Conservation (phyloP, 2,888 invertebrate species). For the Phymatocera aterrima region DNA sequence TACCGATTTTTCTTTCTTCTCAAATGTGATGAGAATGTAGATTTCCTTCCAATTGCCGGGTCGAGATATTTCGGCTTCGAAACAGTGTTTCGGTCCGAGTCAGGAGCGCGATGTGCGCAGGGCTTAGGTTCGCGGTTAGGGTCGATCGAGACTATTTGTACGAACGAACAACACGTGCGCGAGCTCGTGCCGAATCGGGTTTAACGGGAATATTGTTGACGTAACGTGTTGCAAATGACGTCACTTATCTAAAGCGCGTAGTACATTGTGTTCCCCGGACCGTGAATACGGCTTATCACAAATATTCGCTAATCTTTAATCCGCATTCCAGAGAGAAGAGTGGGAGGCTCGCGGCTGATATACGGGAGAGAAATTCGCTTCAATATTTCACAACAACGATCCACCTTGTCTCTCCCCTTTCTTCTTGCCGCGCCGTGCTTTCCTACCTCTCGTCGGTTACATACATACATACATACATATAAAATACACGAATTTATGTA, state of each 20-base stretch:
- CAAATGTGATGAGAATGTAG: too few species aligned
- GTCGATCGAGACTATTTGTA: background rate
- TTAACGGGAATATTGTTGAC: constrained; percentile 33
- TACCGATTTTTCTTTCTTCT: too few species aligned
- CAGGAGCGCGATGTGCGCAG: too few species aligned
- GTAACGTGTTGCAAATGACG: constrained; percentile 44
- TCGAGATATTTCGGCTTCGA: too few species aligned
- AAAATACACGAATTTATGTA: background rate
- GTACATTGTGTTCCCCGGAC: constrained; percentile 44
- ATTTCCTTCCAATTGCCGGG: too few species aligned
- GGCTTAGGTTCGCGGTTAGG: too few species aligned
- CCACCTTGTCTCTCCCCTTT: constrained; percentile 14
- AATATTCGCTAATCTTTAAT: constrained; percentile 44
- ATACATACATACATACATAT: background rate
- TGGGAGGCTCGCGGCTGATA: constrained; percentile 20
- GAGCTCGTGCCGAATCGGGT: background rate
- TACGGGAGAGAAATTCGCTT: constrained; percentile 44
- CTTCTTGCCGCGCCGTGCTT: background rate
- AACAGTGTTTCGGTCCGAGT: too few species aligned
- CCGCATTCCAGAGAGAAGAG: constrained; percentile 35
- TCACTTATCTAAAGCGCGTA: constrained; percentile 42
- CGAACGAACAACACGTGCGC: background rate
- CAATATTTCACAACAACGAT: constrained; percentile 44
- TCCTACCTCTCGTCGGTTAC: background rate
- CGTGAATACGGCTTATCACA: constrained; percentile 42